Percentiles rank a stretch among this genome's conserved stretches.
Conservation (phyloP, 2,888 invertebrate genomes). For the Tetragonisca angustula region DNA sequence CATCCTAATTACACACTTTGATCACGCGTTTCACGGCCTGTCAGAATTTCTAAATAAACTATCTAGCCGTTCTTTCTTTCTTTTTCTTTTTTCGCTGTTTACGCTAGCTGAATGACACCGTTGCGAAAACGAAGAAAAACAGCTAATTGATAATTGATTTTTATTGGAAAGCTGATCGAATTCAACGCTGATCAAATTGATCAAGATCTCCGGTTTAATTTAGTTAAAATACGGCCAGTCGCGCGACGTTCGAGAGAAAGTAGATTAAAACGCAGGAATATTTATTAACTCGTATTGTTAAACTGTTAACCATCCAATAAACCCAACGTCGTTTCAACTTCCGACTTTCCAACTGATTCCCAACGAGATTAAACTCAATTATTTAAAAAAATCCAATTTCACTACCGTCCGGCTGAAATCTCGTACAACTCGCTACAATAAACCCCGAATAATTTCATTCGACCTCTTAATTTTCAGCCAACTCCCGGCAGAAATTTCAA, state of each 20-base stretch:
- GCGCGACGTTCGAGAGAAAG: no score
- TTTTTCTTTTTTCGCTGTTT: neutral
- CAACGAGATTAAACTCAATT: neutral
- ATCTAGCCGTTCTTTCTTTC: neutral
- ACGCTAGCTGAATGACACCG: neutral
- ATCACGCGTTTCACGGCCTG: neutral
- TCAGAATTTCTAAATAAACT: neutral
- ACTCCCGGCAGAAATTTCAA: no score
- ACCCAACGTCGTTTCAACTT: neutral
- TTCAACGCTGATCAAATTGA: neutral
- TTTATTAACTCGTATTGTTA: neutral
- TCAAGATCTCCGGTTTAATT: no score
- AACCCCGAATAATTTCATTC: no score
- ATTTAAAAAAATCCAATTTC: no score
- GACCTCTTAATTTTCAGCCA: no score
- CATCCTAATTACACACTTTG: conserved; percentile 4
- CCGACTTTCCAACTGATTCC: neutral
- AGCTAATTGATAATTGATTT: neutral
- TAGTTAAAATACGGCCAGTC: no score
- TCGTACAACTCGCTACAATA: no score
- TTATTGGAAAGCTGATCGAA: neutral
- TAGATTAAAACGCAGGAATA: neutral
- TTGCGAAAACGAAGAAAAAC: neutral
- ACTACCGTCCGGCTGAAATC: no score
- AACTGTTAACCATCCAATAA: no score